These are phyloP conservation scores for Drosophila parvula DNA, from an alignment of 1,140 invertebrate genomes.

Conservation along the genomic window DNA sequence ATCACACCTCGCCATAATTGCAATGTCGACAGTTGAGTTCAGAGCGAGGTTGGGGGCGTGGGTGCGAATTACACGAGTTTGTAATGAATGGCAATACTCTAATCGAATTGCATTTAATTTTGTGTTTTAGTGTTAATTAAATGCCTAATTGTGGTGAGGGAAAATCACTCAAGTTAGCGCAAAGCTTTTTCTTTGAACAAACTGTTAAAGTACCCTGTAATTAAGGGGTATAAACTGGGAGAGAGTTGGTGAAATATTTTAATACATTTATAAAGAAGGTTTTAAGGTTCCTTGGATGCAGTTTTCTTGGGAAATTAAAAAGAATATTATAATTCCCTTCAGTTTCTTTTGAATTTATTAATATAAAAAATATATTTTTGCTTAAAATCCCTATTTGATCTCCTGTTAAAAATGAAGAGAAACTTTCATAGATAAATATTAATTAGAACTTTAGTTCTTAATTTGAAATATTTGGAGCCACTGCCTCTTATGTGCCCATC, in stretches of 20 bases:
- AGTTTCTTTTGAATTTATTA: too few species aligned
- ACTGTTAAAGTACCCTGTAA: not conserved
- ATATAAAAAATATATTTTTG: not conserved
- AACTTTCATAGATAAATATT: too few species aligned
- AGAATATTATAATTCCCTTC: not conserved
- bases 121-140: slow-evolving; percentile 10
- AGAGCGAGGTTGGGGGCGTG: slow-evolving; percentile 18
- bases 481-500: not conserved
- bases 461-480: too few species aligned
- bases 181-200: not conserved
- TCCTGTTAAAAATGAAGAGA: too few species aligned
- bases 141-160: not conserved
- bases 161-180: slow-evolving; percentile 39
- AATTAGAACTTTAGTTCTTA: too few species aligned
- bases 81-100: slow-evolving; percentile 12
- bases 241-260: too few species aligned
- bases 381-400: not conserved
- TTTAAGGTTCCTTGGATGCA: not conserved
- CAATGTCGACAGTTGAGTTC: slow-evolving; percentile 3
- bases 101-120: slow-evolving; percentile 27
- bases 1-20: slow-evolving; percentile 20
- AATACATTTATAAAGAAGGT: not conserved
- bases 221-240: not conserved
- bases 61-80: slow-evolving; percentile 47
- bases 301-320: not conserved